Evolutionary conservation across 2,797 vertebrate species (phyloP).

Genomic region (Smutsia temminckii): DNA sequence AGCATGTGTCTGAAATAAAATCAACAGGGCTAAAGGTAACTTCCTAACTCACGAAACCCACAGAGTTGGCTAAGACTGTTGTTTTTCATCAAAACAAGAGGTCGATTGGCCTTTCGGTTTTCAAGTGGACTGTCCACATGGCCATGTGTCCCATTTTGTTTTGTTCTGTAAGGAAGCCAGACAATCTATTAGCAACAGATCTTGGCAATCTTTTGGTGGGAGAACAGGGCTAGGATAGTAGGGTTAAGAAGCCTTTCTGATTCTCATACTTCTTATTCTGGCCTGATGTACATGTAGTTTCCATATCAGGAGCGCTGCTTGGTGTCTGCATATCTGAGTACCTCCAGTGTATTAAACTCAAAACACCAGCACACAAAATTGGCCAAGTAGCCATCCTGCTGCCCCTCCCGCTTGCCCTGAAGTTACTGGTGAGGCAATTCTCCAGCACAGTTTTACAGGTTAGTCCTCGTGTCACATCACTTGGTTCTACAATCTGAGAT

Average conservation of each 20-base stretch:
- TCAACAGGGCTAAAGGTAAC: conserved; percentile 36
- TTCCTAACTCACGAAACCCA: not conserved
- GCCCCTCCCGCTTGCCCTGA: not conserved
- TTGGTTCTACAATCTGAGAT: conserved; percentile 38
- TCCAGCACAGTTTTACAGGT: conserved; percentile 42
- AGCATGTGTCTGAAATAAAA: not conserved
- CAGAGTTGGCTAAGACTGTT: conserved; percentile 7
- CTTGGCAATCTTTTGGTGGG: conserved; percentile 67
- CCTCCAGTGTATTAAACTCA: not conserved
- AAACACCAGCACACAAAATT: not conserved
- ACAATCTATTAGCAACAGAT: conserved; percentile 76
- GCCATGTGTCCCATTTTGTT: conserved; percentile 44
- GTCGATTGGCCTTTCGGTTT: conserved; percentile 51
- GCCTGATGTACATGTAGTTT: conserved; percentile 67
- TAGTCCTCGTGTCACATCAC: conserved; percentile 23
- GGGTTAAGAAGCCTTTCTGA: conserved; percentile 71
- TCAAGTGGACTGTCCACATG: conserved; percentile 15
- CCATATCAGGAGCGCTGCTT: conserved; percentile 8
- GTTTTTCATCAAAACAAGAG: conserved; percentile 60
- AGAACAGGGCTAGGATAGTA: conserved; percentile 66
- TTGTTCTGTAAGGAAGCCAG: conserved; percentile 64
- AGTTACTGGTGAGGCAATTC: conserved; percentile 63
- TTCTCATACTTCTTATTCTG: conserved; percentile 66
- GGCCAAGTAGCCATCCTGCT: not conserved
- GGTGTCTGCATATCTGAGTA: not conserved